Conservation (phyloP, 2,113 vertebrate species). For the Empidonax traillii region DNA sequence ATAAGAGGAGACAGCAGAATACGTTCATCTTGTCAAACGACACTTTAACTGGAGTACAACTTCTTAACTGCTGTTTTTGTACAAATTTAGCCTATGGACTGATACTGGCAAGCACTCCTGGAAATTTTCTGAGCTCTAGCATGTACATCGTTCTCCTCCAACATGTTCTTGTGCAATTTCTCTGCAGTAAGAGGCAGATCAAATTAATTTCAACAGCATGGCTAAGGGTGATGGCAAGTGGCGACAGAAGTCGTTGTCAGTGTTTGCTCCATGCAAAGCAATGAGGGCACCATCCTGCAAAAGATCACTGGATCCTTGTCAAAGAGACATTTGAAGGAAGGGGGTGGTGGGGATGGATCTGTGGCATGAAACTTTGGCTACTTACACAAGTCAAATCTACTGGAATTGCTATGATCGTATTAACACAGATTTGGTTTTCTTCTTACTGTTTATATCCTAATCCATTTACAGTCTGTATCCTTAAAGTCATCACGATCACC, state of each 20-base stretch:
- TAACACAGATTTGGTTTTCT: not conserved
- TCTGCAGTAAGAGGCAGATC: slow-evolving; percentile 3
- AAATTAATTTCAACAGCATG: not conserved
- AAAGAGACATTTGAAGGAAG: not conserved
- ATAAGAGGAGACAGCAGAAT: slow-evolving; percentile 55
- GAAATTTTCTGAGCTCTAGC: slow-evolving; percentile 14
- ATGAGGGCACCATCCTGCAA: not conserved
- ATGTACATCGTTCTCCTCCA: not conserved
- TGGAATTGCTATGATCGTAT: not conserved
- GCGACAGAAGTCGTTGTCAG: not conserved
- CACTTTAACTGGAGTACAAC: slow-evolving; percentile 46
- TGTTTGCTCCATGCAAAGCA: not conserved
- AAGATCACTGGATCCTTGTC: not conserved
- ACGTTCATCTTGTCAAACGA: slow-evolving; percentile 25
- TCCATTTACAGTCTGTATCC: not conserved
- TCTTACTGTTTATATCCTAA: not conserved
- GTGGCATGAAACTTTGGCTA: not conserved
- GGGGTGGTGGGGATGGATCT: not conserved
- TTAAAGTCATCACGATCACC: not conserved
- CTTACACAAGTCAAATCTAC: not conserved
- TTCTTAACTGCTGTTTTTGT: slow-evolving; percentile 57
- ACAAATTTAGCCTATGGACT: slow-evolving; percentile 60
- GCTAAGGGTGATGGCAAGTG: not conserved
- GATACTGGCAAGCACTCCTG: slow-evolving; percentile 24
- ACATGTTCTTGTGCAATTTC: not conserved